Base-by-base conservation (phyloP, 2,888 invertebrate species). In the Spisula solida region DNA sequence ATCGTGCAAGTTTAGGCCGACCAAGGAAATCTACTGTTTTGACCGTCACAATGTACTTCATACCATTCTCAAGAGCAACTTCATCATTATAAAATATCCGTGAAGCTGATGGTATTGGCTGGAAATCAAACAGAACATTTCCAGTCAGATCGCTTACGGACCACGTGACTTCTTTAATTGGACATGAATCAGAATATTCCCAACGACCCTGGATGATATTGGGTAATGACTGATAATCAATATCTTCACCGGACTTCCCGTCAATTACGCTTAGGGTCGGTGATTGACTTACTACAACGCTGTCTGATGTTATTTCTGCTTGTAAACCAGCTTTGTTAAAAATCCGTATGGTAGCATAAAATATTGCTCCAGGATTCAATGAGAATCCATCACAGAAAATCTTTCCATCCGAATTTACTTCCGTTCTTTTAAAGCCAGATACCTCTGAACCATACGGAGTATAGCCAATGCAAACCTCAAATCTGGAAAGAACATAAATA, bases 321-420 rank as follows among this genome's bases (percentile, higher is more conserved):
- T 92, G 91, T 29, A 94, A 82, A 14, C 94, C 94, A 14, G 94
- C 94, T 34, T 91, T 89, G 83, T 95, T 95, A 86, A 90, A 93
- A 14, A 90, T 91, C 51, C 91, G 82, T 0, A 93, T 20, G 10
- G 86, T 86, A 12, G 82, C 75, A 56, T 82, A 86, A 41, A 86
- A 82, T 25, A 47, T n/a, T 25, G 34, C 82, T 5, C 82, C 86
- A 25, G 47, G 41, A 55, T 81, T 18, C 14, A 86, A 29, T 25
- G 31, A 75, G 31, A 86, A 86, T 5, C 86, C 86, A 41, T 82
- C 75, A 1, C 82, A 20, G 20, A 82, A 82, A n/a, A 82, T 48
- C 12, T 70, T 75, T 78, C 86, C 86, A 25, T 86, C 86, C 10
- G 20, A 14, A 18, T 60, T 51, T n/a, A 47, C 31, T 29, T 12